Evolutionary conservation across 2,888 invertebrate species (phyloP).

Genomic region (Myathropa florea): DNA sequence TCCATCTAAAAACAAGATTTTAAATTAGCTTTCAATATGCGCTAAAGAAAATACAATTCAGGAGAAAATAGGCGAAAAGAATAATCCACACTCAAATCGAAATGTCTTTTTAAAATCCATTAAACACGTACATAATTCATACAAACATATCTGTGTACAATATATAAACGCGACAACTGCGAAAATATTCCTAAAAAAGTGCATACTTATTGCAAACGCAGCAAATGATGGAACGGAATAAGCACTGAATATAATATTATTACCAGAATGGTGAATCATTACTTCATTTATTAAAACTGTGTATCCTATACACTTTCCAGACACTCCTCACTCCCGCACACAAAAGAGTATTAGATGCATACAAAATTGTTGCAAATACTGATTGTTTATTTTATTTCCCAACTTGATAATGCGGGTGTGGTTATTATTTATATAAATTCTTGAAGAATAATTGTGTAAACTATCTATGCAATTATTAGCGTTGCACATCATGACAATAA

Average conservation of each 20-base stretch:
- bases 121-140: background rate
- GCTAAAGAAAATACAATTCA: background rate
- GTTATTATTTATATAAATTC: slow-evolving; percentile 21
- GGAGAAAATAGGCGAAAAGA: background rate
- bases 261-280: slow-evolving; percentile 15
- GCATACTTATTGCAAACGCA: background rate
- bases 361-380: slow-evolving; percentile 2
- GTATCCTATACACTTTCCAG: slow-evolving; percentile 19
- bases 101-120: background rate
- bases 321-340: slow-evolving; percentile 24
- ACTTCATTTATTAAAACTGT: slow-evolving; percentile 7
- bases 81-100: background rate
- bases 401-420: slow-evolving; percentile 57
- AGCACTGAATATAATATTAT: background rate
- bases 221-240: background rate
- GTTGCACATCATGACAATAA: slow-evolving; percentile 2
- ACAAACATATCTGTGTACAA: background rate
- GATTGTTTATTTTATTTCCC: slow-evolving; percentile 38
- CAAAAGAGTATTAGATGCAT: slow-evolving; percentile 23
- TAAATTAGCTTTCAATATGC: background rate
- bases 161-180: background rate
- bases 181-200: background rate
- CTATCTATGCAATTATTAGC: background rate
- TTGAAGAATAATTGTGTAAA: background rate
- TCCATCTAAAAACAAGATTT: background rate